Evolutionary conservation across 2,113 vertebrate genomes (phyloP), one percentile per base, ranked within the genome.

Genomic region (Epinephelus fuscoguttatus): DNA sequence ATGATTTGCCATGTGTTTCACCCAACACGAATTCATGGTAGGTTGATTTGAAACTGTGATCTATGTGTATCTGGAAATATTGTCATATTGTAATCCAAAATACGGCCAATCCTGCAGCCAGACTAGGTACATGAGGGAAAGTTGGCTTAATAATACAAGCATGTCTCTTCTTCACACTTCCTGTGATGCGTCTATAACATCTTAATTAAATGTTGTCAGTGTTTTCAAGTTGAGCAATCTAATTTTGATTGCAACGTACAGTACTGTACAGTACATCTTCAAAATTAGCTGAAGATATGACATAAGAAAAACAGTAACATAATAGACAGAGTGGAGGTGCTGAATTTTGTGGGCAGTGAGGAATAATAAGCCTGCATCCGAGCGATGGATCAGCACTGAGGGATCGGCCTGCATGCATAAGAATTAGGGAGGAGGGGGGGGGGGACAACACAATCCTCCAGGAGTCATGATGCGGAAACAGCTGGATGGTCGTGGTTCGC

Each of bases 361-460:
- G 45, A 75, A 75, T 70, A 82, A 68, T 75, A 85, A 56, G 69
- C 73, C 73, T 81, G 70, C 59, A 75, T 69, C 63, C 4, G 7
- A 84, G 70, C n/a, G 30, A 70, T 82, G 75, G 55, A 79, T 85
- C 40, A 53, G 63, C 66, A 72, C 70, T 74, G 75, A 84, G 37
- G 81, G 61, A 80, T 55, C 76, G 25, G 60, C 84, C 64, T 56
- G 71, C 92, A 93, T 94, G 92, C 89, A 90, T 76, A 59, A 89
- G 87, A 72, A 85, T 70, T 25, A 37, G 10, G 25, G 27, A 5
- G 3, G 25, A 18, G 60, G 27, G 7, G 3, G 25, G 19, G 60
- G 55, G 64, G 69, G 50, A 73, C 67, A 55, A 78, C 14, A 55
- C n/a, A 78, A 87, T 75, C 61, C 74, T 83, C 79, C 69, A 73